Evolutionary conservation across 2,113 vertebrate species (phyloP), one percentile per base, ranked within the genome.

Genomic region (Gallinago paraguaiae): DNA sequence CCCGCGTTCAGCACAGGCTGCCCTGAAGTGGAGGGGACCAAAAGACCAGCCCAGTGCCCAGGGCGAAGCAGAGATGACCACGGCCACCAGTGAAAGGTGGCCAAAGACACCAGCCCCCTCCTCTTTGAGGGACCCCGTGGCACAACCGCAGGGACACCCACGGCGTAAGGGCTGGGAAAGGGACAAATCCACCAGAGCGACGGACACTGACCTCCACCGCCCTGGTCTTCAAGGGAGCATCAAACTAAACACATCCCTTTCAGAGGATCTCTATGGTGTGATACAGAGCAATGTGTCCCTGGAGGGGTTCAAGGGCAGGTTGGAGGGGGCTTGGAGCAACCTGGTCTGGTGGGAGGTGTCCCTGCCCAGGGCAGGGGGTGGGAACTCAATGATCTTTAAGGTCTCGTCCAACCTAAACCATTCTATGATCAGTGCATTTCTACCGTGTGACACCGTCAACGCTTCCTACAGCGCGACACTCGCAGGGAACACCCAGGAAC

Each of bases 31-130:
- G 0, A 74, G 60, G 48, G 35, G 27, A 27, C 41, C 61, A 31
- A 27, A 43, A 8, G 11, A 48, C 8, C 17, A 43, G 67, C 35
- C 37, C 24, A 31, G 54, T 1, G 0, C 54, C 14, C 5, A 8
- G 43, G 41, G 50, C 0, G 15, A 37, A 37, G 68, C 68, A 4
- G 53, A 22, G 33, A 46, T 4, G 13, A 14, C 23, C 51, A 25
- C 0, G 1, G 59, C 59, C 57, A 5, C 0, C 11, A 43, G 13
- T 6, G 35, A 35, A 27, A 59, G 59, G 51, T 23, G 4, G n/a
- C 45, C 2, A 0, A 30, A 46, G 67, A 18, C 6, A 3, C 23
- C 35, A 12, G 45, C 12, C n/a, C 31, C 14, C 28, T 51, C 51
- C 67, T 25, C 65, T 48, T 18, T 2, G 35, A 35, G 5, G 31